Conservation (phyloP, 2,113 vertebrate genomes). For the Arothron firmamentum region DNA sequence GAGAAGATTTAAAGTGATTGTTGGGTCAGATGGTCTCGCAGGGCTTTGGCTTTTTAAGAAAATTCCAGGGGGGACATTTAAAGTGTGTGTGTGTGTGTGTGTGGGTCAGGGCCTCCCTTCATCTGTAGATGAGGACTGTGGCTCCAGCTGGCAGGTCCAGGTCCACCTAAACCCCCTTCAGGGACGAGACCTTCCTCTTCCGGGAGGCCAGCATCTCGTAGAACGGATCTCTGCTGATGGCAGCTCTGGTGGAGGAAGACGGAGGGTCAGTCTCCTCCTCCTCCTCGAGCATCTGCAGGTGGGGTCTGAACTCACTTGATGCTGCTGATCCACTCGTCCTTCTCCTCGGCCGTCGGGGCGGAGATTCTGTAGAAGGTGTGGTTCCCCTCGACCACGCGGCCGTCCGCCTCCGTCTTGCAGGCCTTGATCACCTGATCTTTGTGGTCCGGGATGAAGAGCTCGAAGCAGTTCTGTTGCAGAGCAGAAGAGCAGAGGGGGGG, state of each 20-base stretch:
- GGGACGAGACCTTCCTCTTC: conserved; percentile 95
- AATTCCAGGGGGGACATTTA: too few relatives aligned
- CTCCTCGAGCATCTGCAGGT: neutral
- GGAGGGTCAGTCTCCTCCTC: neutral
- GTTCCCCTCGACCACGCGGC: conserved; percentile 95
- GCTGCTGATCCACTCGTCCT: conserved; percentile 96
- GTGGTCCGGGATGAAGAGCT: conserved; percentile 95
- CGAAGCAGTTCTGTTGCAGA: conserved; percentile 89
- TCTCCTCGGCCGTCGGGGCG: conserved; percentile 88
- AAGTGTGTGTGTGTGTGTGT: too few relatives aligned
- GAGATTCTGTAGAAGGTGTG: conserved; percentile 97
- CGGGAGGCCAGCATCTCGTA: conserved; percentile 96
- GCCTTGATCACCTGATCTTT: conserved; percentile 98
- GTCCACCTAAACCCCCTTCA: conserved; percentile 81
- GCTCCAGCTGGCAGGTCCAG: conserved; percentile 17
- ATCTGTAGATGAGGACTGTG: neutral
- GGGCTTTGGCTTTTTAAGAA: too few relatives aligned
- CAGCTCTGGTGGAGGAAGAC: conserved; percentile 76
- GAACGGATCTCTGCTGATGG: conserved; percentile 97
- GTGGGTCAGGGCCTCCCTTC: too few relatives aligned
- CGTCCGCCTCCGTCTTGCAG: conserved; percentile 95
- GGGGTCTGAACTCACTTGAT: conserved; percentile 83
- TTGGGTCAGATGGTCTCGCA: too few relatives aligned
- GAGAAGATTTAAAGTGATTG: too few relatives aligned
- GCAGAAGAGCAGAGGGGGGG: neutral